These are phyloP conservation scores for Parnassius orleans DNA, from an alignment of 2,888 invertebrate species.

Conservation along the genomic window DNA sequence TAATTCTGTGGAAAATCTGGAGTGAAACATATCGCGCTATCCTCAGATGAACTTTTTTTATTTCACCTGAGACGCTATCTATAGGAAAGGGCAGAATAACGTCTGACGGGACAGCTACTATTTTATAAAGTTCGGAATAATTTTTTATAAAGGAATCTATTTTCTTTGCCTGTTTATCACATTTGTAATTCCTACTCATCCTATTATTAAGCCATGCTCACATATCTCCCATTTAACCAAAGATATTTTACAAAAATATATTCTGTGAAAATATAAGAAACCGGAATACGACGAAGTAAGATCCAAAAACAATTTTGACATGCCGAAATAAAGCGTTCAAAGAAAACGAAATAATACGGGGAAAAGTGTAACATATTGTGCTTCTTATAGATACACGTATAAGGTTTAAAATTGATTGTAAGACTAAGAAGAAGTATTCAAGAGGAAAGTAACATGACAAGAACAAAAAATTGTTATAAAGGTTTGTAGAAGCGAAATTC, in stretches of 20 bases:
- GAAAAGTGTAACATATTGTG: not conserved
- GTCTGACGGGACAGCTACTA: too few relatives aligned
- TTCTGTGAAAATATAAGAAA: conserved; percentile 7
- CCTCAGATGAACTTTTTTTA: too few relatives aligned
- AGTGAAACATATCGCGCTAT: too few relatives aligned
- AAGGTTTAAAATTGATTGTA: conserved; percentile 28
- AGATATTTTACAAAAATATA: not conserved
- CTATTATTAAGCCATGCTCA: too few relatives aligned
- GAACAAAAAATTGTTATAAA: conserved; percentile 40
- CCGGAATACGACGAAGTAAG: conserved; percentile 6
- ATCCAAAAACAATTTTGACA: conserved; percentile 12
- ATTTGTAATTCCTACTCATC: too few relatives aligned
- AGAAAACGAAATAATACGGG: conserved; percentile 16
- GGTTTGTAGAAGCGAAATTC: conserved; percentile 46
- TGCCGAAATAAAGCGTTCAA: conserved; percentile 14
- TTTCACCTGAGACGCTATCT: too few relatives aligned
- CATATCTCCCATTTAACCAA: too few relatives aligned
- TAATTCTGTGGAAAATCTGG: too few relatives aligned
- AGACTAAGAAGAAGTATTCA: conserved; percentile 20
- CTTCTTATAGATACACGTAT: not conserved
- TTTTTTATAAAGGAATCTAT: too few relatives aligned
- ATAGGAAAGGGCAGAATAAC: too few relatives aligned
- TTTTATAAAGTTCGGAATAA: too few relatives aligned
- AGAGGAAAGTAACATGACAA: conserved; percentile 38
- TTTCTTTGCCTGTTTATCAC: too few relatives aligned